Conservation (phyloP, 1,140 invertebrate genomes). For the Ceratitis capitata region DNA sequence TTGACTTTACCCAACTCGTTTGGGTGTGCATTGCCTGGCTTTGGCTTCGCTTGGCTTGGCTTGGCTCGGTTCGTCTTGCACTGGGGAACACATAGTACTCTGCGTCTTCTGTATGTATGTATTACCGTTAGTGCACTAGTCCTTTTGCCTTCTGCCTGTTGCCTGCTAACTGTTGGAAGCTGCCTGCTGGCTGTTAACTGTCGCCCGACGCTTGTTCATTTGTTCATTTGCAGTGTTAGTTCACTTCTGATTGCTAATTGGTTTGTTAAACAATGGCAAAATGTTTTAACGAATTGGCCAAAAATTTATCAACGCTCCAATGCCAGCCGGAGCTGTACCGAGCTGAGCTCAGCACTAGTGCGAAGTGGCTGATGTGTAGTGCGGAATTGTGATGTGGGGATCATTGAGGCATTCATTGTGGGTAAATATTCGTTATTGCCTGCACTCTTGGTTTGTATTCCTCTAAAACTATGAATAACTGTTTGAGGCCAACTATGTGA, state of each 20-base stretch:
- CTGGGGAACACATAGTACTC: not conserved
- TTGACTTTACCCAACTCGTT: slow-evolving; percentile 49
- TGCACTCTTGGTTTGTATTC: too few relatives aligned
- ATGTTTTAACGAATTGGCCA: slow-evolving; percentile 62
- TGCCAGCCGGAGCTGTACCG: too few relatives aligned
- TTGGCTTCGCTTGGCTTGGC: not conserved
- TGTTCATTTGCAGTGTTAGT: slow-evolving; percentile 54
- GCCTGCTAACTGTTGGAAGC: not conserved
- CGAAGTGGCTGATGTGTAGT: too few relatives aligned
- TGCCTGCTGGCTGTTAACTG: not conserved
- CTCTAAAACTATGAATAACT: too few relatives aligned
- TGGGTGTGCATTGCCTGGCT: not conserved
- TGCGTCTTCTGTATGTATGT: not conserved
- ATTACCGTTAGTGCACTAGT: not conserved
- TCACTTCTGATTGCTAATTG: slow-evolving; percentile 65
- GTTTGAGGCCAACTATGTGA: too few relatives aligned
- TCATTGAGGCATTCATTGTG: not conserved
- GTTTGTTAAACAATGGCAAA: slow-evolving; percentile 62
- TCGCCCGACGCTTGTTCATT: not conserved
- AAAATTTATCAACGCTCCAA: slow-evolving; percentile 54
- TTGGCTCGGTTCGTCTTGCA: not conserved
- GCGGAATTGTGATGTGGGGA: not conserved
- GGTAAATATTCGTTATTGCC: not conserved
- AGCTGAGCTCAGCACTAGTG: too few relatives aligned
- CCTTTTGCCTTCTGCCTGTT: not conserved